phyloP scores from a whole-genome alignment of 92 coral and sea anemone genomes.

The Chrysogorgia sp. region DNA sequence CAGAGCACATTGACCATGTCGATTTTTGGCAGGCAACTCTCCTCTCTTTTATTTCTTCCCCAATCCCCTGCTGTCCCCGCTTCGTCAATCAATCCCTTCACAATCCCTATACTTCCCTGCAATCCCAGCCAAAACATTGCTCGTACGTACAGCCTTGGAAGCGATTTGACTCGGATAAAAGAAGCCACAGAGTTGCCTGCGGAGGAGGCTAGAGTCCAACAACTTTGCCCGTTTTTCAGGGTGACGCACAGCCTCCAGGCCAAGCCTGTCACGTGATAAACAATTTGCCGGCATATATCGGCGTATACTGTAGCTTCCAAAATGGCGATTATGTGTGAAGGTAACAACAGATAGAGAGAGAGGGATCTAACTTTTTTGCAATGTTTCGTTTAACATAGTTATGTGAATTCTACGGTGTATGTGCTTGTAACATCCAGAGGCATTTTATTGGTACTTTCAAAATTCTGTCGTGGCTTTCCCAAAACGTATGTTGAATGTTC shows the following conservation, averaged over 20 bases:
- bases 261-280: constrained; percentile 38
- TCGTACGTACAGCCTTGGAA: no score
- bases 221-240: neutral
- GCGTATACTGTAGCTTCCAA: no score
- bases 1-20: no score
- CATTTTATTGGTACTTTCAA: neutral
- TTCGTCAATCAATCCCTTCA: no score
- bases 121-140: no score
- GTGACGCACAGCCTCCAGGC: neutral
- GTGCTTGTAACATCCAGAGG: neutral
- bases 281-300: constrained; percentile 26
- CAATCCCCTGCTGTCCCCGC: no score
- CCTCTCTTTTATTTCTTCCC: no score
- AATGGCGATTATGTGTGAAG: constrained; percentile 46
- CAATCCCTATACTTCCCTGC: no score
- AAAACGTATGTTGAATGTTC: constrained; percentile 11
- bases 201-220: no score
- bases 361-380: constrained; percentile 45
- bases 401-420: constrained; percentile 39
- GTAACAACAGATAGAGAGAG: constrained; percentile 47
- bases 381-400: constrained; percentile 34
- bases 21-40: no score
- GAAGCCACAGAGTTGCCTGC: no score
- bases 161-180: no score
- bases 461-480: constrained; percentile 23